These are phyloP conservation scores for Melinaea menophilus DNA, from an alignment of 2,888 invertebrate species.

Conservation along the genomic window DNA sequence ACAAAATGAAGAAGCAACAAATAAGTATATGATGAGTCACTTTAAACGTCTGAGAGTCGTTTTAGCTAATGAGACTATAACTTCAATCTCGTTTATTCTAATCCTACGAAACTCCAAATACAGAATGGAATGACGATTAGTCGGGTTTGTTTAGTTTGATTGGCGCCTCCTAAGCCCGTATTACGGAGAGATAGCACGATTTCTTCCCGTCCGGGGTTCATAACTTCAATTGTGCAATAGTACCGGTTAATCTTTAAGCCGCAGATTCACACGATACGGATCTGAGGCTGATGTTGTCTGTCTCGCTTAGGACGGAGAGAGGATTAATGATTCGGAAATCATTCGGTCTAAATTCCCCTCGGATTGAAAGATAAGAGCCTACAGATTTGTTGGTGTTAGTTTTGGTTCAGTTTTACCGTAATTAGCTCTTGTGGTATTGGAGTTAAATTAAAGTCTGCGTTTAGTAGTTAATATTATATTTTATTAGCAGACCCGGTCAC, in stretches of 20 bases:
- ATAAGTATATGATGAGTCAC: conserved; percentile 19
- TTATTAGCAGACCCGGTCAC: no score
- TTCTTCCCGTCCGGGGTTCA: conserved; percentile 72
- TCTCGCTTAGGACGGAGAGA: conserved; percentile 73
- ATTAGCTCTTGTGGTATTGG: no score
- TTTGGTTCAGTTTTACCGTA: no score
- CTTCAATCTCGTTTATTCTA: conserved; percentile 62
- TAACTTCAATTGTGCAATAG: conserved; percentile 69
- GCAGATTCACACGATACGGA: conserved; percentile 69
- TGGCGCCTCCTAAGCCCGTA: conserved; percentile 68
- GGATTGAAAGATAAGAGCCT: conserved; percentile 75
- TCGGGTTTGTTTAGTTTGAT: conserved; percentile 75
- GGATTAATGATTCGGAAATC: conserved; percentile 77
- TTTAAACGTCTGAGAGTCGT: conserved; percentile 45
- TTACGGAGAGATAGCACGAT: conserved; percentile 73
- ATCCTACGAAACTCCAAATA: conserved; percentile 70
- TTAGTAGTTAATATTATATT: no score
- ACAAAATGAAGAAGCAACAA: conserved; percentile 14
- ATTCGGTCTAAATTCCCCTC: conserved; percentile 72
- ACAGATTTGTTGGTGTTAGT: no score
- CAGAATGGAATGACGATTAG: conserved; percentile 73
- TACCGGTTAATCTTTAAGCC: conserved; percentile 70
- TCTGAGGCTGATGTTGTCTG: conserved; percentile 76
- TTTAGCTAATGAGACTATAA: conserved; percentile 71
- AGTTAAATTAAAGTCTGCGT: no score